Evolutionary conservation across 2,888 invertebrate genomes (phyloP).

Genomic region (Abrostola triplasia): DNA sequence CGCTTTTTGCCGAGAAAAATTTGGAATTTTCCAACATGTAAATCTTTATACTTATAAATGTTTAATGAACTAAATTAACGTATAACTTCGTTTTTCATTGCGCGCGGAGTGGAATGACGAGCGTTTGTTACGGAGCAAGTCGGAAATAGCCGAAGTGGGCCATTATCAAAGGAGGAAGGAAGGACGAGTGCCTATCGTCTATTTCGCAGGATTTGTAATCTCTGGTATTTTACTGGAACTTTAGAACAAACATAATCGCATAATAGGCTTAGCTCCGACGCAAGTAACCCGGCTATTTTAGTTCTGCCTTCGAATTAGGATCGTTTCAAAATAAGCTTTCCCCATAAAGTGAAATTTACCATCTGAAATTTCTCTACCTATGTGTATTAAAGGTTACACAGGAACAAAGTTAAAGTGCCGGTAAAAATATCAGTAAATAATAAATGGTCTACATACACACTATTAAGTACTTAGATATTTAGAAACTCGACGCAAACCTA

Average conservation of each 20-base stretch:
- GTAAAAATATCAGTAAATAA: no score
- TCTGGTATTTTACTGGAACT: conserved; percentile 35
- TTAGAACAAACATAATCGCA: conserved; percentile 36
- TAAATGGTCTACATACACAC: no score
- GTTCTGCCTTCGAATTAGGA: conserved; percentile 11
- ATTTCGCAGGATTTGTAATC: conserved; percentile 43
- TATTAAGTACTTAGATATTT: no score
- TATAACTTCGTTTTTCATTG: conserved; percentile 24
- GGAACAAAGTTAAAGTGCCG: no score
- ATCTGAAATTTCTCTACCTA: no score
- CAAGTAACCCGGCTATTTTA: conserved; percentile 22
- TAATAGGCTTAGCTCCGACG: conserved; percentile 33
- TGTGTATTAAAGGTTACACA: no score
- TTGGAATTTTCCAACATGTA: no score
- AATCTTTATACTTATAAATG: no score
- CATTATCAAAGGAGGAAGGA: conserved; percentile 58
- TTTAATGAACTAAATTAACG: conserved; percentile 17
- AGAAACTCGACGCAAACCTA: no score
- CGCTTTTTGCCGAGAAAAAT: no score
- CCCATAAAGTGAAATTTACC: background rate
- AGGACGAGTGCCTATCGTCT: conserved; percentile 47
- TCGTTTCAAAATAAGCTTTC: background rate
- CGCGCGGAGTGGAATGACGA: conserved; percentile 18
- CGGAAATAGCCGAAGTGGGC: conserved; percentile 57
- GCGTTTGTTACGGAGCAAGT: conserved; percentile 54